Evolutionary conservation across 2,888 invertebrate species (phyloP).

Genomic region (Euspilapteryx auroguttella): DNA sequence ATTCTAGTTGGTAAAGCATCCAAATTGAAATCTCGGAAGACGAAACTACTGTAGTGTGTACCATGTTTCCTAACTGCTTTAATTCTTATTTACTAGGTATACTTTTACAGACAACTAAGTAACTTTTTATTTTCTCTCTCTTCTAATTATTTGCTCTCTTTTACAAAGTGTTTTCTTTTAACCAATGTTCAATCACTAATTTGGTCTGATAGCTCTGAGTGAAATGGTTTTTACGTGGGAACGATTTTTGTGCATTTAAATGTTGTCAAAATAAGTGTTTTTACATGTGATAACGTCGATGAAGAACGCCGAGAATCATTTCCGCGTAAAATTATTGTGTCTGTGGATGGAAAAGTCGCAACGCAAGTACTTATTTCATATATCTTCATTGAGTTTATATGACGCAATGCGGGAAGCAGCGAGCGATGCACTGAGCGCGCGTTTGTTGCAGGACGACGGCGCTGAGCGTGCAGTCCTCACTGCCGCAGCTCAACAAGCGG

Average conservation of each 20-base stretch:
- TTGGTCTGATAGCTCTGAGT: conserved; percentile 61
- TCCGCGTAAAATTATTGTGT: conserved; percentile 61
- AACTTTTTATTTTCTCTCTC: too few relatives aligned
- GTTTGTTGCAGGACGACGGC: conserved; percentile 55
- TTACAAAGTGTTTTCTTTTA: too few relatives aligned
- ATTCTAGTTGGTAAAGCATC: too few relatives aligned
- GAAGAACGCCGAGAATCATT: conserved; percentile 60
- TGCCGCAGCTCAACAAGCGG: conserved; percentile 71
- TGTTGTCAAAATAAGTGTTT: conserved; percentile 38
- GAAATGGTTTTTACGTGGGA: conserved; percentile 64
- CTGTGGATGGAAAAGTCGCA: conserved; percentile 58
- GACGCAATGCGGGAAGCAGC: too few relatives aligned
- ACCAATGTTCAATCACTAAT: conserved; percentile 23
- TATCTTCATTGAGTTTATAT: too few relatives aligned
- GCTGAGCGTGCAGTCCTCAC: conserved; percentile 58
- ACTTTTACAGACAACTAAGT: too few relatives aligned
- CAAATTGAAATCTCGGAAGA: too few relatives aligned
- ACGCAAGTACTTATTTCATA: conserved; percentile 46
- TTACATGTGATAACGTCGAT: conserved; percentile 48
- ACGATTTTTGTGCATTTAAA: conserved; percentile 58
- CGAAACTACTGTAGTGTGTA: too few relatives aligned
- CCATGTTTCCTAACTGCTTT: too few relatives aligned
- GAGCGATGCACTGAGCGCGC: conserved; percentile 3
- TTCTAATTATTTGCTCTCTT: too few relatives aligned
- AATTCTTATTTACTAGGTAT: too few relatives aligned